These are phyloP conservation scores for Pandemis heparana DNA, from an alignment of 2,888 invertebrate species.

Conservation along the genomic window DNA sequence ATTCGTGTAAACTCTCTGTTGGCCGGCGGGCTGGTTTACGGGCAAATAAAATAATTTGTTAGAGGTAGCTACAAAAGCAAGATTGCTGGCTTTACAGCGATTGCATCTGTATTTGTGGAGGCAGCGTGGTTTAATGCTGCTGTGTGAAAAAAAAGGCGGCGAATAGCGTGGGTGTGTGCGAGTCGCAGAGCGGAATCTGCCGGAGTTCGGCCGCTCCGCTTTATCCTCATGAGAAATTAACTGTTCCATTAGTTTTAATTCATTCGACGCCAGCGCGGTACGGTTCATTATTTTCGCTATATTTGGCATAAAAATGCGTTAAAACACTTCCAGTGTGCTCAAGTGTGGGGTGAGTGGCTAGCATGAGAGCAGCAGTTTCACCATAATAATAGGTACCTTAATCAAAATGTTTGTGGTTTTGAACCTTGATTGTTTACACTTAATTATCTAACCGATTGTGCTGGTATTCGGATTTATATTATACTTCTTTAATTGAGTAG, in stretches of 20 bases:
- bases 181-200: slow-evolving; percentile 57
- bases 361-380: neutral
- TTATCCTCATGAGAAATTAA: slow-evolving; percentile 85
- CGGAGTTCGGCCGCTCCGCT: slow-evolving; percentile 64
- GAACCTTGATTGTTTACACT: too few relatives aligned
- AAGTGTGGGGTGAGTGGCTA: slow-evolving; percentile 14
- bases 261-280: slow-evolving; percentile 71
- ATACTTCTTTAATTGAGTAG: too few relatives aligned
- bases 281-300: slow-evolving; percentile 77
- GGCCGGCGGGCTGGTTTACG: slow-evolving; percentile 29
- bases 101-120: slow-evolving; percentile 39
- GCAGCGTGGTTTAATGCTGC: slow-evolving; percentile 26
- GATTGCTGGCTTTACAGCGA: slow-evolving; percentile 41
- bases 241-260: slow-evolving; percentile 85
- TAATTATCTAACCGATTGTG: too few relatives aligned
- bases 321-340: slow-evolving; percentile 64
- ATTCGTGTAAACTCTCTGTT: neutral
- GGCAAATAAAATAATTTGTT: slow-evolving; percentile 43
- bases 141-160: slow-evolving; percentile 38
- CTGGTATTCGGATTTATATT: too few relatives aligned
- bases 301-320: slow-evolving; percentile 74
- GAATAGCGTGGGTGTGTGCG: slow-evolving; percentile 34
- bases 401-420: too few relatives aligned
- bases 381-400: neutral
- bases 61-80: slow-evolving; percentile 42